Evolutionary conservation across 2,888 invertebrate species (phyloP), one percentile per base, ranked within the genome.

Genomic region (Drosophila setosimentum): DNA sequence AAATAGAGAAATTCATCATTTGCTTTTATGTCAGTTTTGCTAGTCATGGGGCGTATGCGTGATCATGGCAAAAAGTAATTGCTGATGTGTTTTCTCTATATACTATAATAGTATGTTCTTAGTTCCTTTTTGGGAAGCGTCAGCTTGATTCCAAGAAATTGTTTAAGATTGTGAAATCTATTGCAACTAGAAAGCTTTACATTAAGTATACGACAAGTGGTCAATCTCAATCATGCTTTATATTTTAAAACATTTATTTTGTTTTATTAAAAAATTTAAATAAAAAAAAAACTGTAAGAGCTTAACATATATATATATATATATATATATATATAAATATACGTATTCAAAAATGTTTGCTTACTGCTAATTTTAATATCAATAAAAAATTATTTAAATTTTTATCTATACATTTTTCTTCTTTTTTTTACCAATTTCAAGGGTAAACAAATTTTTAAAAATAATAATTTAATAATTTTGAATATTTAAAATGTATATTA

Each of bases 1-100:
- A 66, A 78, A 80, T 49, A 68, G 33, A 29, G 7, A 62, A 66
- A 76, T 64, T 69, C 49, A 59, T 63, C 80, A 74, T 57, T 10
- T 2, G 30, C 21, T 32, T 54, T 11, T 29, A 11, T n/a, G 37
- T 24, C 6, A 21, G 18, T 62, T 37, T 33, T 27, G 27, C 58
- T 5, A 29, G 51, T 79, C 77, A 83, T 66, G 62, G 55, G 53
- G 32, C 71, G 68, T 71, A 68, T 68, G 51, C 32, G 51, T 32
- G 35, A 68, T 71, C 21, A 32, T 27, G 3, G n/a, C 33, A 16
- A 18, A n/a, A 42, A 24, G n/a, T 11, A 35, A 24, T 49, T 21
- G 16, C 24, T 27, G 35, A 27, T 33, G 27, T 27, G 32, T 13
- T 32, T 1, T 18, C 18, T 27, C 18, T n/a, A 24, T 24, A 29